phyloP scores from a whole-genome alignment of 2,797 vertebrate species.

The Enteromius radiatus region DNA sequence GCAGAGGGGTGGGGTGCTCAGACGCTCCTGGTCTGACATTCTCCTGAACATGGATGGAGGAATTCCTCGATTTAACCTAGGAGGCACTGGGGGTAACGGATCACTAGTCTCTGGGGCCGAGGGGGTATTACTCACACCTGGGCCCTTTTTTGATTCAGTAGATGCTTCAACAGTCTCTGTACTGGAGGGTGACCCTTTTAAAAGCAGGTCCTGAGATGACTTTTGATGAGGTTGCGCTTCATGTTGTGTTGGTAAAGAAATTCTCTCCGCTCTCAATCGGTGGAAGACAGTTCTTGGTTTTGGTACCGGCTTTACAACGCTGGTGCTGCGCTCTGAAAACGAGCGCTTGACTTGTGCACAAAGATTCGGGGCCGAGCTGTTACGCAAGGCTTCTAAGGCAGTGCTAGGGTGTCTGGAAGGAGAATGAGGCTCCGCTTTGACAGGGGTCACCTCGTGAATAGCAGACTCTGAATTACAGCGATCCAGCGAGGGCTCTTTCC shows the following conservation, averaged over 20 bases:
- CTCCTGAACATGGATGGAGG: slow-evolving; percentile 49
- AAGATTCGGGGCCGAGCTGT: slow-evolving; percentile 67
- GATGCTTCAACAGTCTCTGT: slow-evolving; percentile 55
- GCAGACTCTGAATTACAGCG: slow-evolving; percentile 72
- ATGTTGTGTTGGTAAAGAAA: slow-evolving; percentile 56
- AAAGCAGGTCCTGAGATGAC: slow-evolving; percentile 69
- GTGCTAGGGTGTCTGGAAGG: slow-evolving; percentile 19
- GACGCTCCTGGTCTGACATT: slow-evolving; percentile 46
- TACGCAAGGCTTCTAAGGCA: slow-evolving; percentile 62
- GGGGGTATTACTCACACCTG: slow-evolving; percentile 54
- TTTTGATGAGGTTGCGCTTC: slow-evolving; percentile 52
- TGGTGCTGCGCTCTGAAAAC: slow-evolving; percentile 42
- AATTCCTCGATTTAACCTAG: slow-evolving; percentile 67
- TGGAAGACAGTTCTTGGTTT: slow-evolving; percentile 93
- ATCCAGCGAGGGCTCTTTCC: slow-evolving; percentile 58
- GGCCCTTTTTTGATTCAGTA: slow-evolving; percentile 35
- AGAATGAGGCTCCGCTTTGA: background rate
- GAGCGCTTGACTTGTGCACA: slow-evolving; percentile 64
- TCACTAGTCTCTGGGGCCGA: slow-evolving; percentile 55
- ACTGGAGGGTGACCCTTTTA: slow-evolving; percentile 70
- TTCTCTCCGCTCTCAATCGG: slow-evolving; percentile 68
- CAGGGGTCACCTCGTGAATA: slow-evolving; percentile 49
- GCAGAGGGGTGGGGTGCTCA: slow-evolving; percentile 41
- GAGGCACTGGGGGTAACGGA: slow-evolving; percentile 73
- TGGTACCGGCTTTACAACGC: slow-evolving; percentile 82